Conservation (phyloP, 2,113 vertebrate species). For the Peromyscus maniculatus region DNA sequence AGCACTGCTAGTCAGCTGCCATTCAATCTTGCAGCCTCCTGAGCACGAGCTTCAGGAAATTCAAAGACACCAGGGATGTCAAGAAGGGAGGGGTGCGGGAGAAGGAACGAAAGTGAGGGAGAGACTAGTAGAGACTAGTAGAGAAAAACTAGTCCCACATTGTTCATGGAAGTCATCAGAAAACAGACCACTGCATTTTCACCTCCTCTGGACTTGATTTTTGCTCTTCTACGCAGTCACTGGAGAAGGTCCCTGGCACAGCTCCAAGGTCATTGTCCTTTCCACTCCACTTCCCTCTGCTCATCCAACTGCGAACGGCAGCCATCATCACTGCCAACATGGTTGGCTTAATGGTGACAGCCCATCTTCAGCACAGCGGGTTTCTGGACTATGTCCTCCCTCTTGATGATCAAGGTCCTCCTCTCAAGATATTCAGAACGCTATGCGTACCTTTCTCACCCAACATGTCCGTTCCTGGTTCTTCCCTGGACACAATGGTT, state of each 20-base stretch:
- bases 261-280: background rate
- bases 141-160: background rate
- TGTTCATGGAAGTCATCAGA: background rate
- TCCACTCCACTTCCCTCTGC: background rate
- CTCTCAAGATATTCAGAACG: background rate
- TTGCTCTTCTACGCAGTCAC: too few relatives aligned
- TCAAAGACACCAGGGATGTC: background rate
- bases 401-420: background rate
- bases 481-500: background rate
- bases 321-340: background rate
- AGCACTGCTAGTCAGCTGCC: background rate
- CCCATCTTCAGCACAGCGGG: background rate
- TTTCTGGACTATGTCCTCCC: background rate
- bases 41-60: background rate
- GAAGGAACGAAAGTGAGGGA: too few relatives aligned
- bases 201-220: background rate
- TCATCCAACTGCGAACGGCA: background rate
- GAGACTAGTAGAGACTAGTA: too few relatives aligned
- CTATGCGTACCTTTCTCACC: background rate
- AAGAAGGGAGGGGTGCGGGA: background rate
- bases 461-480: background rate
- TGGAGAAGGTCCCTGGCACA: background rate
- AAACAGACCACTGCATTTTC: background rate
- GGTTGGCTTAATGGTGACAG: too few relatives aligned
- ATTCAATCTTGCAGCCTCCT: background rate